phyloP scores from a whole-genome alignment of 2,888 invertebrate genomes.

The Drosophila bunnanda region DNA sequence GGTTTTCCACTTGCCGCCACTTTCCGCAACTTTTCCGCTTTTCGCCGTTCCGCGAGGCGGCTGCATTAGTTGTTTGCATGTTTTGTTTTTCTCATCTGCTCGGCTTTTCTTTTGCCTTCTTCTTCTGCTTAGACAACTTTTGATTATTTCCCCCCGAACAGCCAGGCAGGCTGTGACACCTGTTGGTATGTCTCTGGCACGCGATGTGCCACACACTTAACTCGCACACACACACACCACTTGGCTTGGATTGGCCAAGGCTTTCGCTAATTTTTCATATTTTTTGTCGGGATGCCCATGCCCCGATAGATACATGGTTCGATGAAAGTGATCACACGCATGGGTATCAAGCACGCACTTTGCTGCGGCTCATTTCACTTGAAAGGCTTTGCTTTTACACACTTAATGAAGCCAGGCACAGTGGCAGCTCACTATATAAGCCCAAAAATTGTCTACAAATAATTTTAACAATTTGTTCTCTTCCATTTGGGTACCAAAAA shows the following conservation, averaged over 20 bases:
- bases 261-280: slow-evolving; percentile 28
- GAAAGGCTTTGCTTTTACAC: slow-evolving; percentile 2
- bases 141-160: slow-evolving; percentile 49
- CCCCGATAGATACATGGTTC: slow-evolving; percentile 13
- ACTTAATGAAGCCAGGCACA: background rate
- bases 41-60: slow-evolving; percentile 28
- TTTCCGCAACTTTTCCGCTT: slow-evolving; percentile 18
- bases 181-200: slow-evolving; percentile 67
- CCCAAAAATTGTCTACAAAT: background rate
- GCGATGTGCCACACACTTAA: slow-evolving; percentile 59
- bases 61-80: slow-evolving; percentile 49
- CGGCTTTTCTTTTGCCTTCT: slow-evolving; percentile 34
- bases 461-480: no score
- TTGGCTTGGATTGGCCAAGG: slow-evolving; percentile 4
- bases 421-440: background rate
- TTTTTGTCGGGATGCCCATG: slow-evolving; percentile 14
- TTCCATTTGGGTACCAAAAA: background rate
- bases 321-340: slow-evolving; percentile 31
- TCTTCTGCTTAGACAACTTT: slow-evolving; percentile 53
- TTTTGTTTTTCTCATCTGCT: slow-evolving; percentile 39
- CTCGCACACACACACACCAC: slow-evolving; percentile 20
- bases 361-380: slow-evolving; percentile 13
- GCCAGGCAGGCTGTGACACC: slow-evolving; percentile 61
- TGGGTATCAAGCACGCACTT: slow-evolving; percentile 20
- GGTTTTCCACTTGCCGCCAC: slow-evolving; percentile 28